Evolutionary conservation across 2,888 invertebrate species (phyloP).

Genomic region (Ametastegia equiseti): DNA sequence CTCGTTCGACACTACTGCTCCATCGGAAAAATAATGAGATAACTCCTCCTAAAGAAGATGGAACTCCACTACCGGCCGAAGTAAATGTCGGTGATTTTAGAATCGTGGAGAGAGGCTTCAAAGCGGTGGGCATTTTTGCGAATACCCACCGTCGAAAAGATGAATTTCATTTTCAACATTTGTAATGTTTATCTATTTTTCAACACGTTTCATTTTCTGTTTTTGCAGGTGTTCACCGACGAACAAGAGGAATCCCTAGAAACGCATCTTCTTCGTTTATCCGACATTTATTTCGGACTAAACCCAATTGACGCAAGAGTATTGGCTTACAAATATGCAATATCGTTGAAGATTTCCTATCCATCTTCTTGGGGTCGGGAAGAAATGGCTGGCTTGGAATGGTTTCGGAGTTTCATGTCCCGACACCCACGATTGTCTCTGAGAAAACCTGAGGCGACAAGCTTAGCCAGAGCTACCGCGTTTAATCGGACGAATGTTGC

Average conservation of each 20-base stretch:
- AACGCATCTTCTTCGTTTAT: not conserved
- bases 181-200: not conserved
- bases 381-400: constrained; percentile 47
- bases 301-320: not conserved
- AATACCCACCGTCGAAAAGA: no score
- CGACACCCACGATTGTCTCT: constrained; percentile 42
- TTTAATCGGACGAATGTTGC: constrained; percentile 47
- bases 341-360: not conserved
- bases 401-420: constrained; percentile 44
- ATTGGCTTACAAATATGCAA: not conserved
- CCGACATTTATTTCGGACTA: not conserved
- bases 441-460: constrained; percentile 46
- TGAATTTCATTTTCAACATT: not conserved
- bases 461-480: constrained; percentile 45
- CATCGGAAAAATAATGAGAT: constrained; percentile 48
- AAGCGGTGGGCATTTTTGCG: not conserved
- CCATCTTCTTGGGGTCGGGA: constrained; percentile 29
- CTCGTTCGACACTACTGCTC: constrained; percentile 49
- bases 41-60: constrained; percentile 1
- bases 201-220: no score
- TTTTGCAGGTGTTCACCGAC: not conserved
- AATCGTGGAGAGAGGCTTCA: constrained; percentile 51
- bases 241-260: not conserved
- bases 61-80: constrained; percentile 26
- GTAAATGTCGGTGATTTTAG: constrained; percentile 53